These are phyloP conservation scores for Exocentrus adspersus DNA, from an alignment of 2,888 invertebrate genomes.

Conservation along the genomic window DNA sequence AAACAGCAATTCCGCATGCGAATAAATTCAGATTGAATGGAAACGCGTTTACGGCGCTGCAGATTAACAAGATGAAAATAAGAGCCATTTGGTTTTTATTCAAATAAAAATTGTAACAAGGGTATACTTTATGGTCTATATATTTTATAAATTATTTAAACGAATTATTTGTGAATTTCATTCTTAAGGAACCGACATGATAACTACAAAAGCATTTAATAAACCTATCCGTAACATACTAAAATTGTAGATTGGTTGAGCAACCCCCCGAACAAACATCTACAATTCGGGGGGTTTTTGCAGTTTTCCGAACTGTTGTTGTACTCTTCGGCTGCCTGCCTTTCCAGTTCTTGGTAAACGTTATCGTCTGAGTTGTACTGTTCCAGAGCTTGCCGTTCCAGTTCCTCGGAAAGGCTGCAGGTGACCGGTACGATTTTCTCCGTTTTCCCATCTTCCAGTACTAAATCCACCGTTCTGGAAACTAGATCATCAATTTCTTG, in stretches of 20 bases:
- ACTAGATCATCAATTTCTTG: conserved; percentile 46
- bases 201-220: conserved; percentile 39
- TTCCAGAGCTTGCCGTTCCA: conserved; percentile 70
- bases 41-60: too few species aligned
- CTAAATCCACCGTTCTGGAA: conserved; percentile 43
- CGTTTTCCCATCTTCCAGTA: conserved; percentile 46
- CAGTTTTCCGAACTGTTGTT: conserved; percentile 57
- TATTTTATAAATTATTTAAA: conserved; percentile 31
- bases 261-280: conserved; percentile 47
- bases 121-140: conserved; percentile 26
- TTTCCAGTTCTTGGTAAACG: conserved; percentile 71
- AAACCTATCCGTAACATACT: conserved; percentile 40
- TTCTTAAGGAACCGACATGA: conserved; percentile 25
- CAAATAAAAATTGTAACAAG: conserved; percentile 20
- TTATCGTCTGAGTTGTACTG: conserved; percentile 70
- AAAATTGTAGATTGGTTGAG: conserved; percentile 35
- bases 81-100: conserved; percentile 37
- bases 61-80: conserved; percentile 16
- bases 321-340: conserved; percentile 75
- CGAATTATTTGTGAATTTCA: conserved; percentile 28
- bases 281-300: conserved; percentile 49
- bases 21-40: background rate
- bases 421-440: conserved; percentile 49
- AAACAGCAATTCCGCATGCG: background rate
- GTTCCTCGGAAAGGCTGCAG: conserved; percentile 63